These are phyloP conservation scores for Dioctria rufipes DNA, from an alignment of 2,888 invertebrate species.

Conservation along the genomic window DNA sequence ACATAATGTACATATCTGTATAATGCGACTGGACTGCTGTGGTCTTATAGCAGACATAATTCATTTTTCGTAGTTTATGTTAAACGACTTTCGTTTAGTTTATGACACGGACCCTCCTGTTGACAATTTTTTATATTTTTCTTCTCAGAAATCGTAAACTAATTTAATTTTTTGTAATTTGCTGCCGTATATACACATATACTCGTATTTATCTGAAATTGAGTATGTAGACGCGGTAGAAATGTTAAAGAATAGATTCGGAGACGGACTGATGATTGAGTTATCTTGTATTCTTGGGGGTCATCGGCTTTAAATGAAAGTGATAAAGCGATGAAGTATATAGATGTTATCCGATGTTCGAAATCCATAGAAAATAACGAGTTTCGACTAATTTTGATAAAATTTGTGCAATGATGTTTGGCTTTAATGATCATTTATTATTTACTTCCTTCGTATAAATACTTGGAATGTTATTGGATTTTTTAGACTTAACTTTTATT, in stretches of 20 bases:
- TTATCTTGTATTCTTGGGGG: conserved; percentile 31
- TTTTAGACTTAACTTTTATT: no score
- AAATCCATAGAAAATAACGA: conserved; percentile 24
- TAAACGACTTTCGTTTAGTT: conserved; percentile 41
- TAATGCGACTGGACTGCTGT: background rate
- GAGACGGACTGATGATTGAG: conserved; percentile 43
- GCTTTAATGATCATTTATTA: conserved; percentile 23
- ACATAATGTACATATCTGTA: no score
- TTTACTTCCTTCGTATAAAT: background rate
- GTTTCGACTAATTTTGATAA: conserved; percentile 12
- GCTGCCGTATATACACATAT: background rate
- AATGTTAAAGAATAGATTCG: background rate
- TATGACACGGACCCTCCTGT: conserved; percentile 42
- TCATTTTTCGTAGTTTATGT: conserved; percentile 41
- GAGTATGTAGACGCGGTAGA: background rate
- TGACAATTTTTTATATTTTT: conserved; percentile 40
- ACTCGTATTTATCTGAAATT: conserved; percentile 20
- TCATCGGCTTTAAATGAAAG: conserved; percentile 40
- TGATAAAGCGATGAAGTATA: conserved; percentile 33
- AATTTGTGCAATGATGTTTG: background rate
- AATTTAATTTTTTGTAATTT: conserved; percentile 46
- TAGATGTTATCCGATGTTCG: conserved; percentile 15
- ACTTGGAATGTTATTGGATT: no score
- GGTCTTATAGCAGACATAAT: conserved; percentile 2
- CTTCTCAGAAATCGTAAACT: conserved; percentile 48